phyloP scores from a whole-genome alignment of 2,797 vertebrate species.

The Oryzias dopingdopingensis region DNA sequence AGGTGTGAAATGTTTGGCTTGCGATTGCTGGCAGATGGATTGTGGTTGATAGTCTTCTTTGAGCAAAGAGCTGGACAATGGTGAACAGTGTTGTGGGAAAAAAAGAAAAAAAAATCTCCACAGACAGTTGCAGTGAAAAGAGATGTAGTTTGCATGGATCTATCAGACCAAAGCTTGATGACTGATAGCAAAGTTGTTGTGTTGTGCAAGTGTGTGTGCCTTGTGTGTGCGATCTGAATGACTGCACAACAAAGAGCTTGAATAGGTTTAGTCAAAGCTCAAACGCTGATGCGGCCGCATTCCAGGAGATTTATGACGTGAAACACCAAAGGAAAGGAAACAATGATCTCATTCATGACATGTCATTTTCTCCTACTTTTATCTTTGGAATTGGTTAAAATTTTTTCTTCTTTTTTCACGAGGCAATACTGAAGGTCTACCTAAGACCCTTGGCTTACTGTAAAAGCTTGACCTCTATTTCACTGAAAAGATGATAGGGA shows the following conservation, averaged over 20 bases:
- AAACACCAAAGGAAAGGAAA: conserved; percentile 80
- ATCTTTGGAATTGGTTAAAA: conserved; percentile 67
- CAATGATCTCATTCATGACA: conserved; percentile 81
- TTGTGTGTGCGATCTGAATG: conserved; percentile 65
- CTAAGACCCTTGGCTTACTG: conserved; percentile 45
- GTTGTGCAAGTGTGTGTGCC: conserved; percentile 31
- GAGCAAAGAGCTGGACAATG: conserved; percentile 23
- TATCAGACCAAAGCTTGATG: conserved; percentile 61
- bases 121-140: conserved; percentile 59
- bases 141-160: conserved; percentile 27
- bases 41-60: conserved; percentile 39
- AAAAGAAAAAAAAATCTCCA: conserved; percentile 41
- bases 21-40: conserved; percentile 53
- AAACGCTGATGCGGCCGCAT: conserved; percentile 77
- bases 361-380: conserved; percentile 76
- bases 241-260: conserved; percentile 76
- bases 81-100: too few relatives aligned
- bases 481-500: conserved; percentile 28
- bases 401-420: conserved; percentile 30
- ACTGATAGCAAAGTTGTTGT: conserved; percentile 63
- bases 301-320: conserved; percentile 80
- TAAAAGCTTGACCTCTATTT: conserved; percentile 52
- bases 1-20: conserved; percentile 43
- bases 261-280: conserved; percentile 75
- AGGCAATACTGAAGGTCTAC: conserved; percentile 50